Conservation (phyloP, 1,140 invertebrate species). For the Aricia agestis region DNA sequence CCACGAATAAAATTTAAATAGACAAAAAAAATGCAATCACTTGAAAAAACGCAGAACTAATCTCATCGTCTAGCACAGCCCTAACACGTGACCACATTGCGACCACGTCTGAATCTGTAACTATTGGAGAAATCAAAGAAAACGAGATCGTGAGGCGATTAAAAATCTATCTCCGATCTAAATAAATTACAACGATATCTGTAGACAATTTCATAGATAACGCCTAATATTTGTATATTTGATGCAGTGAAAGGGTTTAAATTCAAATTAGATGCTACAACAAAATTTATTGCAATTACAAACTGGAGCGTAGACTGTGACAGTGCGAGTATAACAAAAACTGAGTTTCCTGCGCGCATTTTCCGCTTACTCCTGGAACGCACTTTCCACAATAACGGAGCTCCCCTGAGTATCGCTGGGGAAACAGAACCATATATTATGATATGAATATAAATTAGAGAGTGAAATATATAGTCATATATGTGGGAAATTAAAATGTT, state of each 20-base stretch:
- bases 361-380: slow-evolving; percentile 34
- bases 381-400: slow-evolving; percentile 50
- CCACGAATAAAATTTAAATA: background rate
- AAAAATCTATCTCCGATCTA: slow-evolving; percentile 40
- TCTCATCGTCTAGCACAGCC: background rate
- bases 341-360: slow-evolving; percentile 18
- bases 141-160: slow-evolving; percentile 46
- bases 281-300: background rate
- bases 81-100: slow-evolving; percentile 9
- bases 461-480: background rate
- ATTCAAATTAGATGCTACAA: background rate
- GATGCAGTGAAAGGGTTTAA: slow-evolving; percentile 23
- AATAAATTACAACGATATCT: slow-evolving; percentile 41
- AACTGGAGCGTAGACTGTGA: background rate
- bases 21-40: background rate
- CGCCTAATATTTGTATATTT: slow-evolving; percentile 23
- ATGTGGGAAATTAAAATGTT: background rate
- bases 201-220: slow-evolving; percentile 36
- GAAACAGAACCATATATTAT: slow-evolving; percentile 17
- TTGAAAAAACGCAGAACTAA: background rate
- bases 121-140: slow-evolving; percentile 52
- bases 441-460: background rate
- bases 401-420: slow-evolving; percentile 60
- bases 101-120: slow-evolving; percentile 11
- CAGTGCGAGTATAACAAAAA: slow-evolving; percentile 12